Conservation (phyloP, 2,797 vertebrate genomes). For the Danio aesculapii region DNA sequence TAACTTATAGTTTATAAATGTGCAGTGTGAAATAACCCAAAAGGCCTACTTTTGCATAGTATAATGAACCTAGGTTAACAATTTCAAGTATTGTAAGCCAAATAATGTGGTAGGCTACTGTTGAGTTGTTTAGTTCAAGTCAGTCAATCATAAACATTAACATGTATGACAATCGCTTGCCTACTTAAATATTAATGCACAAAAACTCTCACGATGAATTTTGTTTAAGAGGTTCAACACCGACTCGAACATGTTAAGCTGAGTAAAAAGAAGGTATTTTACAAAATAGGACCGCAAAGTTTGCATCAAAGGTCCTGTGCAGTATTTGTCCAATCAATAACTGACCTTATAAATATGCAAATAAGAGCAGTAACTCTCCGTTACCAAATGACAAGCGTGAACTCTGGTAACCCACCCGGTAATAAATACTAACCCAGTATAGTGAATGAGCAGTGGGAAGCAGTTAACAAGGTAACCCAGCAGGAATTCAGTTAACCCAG, state of each 20-base stretch:
- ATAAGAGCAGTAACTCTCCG: background rate
- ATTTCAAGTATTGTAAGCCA: background rate
- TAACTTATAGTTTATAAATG: background rate
- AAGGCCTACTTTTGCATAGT: background rate
- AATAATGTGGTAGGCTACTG: background rate
- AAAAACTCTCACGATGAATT: background rate
- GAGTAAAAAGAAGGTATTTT: background rate
- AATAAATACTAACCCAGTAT: background rate
- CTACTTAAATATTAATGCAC: background rate
- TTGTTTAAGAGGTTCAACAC: background rate
- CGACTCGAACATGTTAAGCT: background rate
- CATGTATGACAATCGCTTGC: background rate
- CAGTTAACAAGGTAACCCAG: background rate
- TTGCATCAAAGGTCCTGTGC: background rate
- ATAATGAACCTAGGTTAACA: background rate
- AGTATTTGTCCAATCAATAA: constrained; percentile 3
- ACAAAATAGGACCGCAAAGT: background rate
- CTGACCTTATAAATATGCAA: background rate
- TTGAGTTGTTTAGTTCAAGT: background rate
- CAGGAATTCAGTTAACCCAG: background rate
- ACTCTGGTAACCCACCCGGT: background rate
- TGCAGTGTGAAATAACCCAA: background rate
- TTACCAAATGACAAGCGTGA: background rate
- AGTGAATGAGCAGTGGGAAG: constrained; percentile 2
- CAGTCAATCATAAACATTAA: background rate